Evolutionary conservation across 2,888 invertebrate genomes (phyloP), one percentile per base, ranked within the genome.

Genomic region (Amblyjoppa proteus): DNA sequence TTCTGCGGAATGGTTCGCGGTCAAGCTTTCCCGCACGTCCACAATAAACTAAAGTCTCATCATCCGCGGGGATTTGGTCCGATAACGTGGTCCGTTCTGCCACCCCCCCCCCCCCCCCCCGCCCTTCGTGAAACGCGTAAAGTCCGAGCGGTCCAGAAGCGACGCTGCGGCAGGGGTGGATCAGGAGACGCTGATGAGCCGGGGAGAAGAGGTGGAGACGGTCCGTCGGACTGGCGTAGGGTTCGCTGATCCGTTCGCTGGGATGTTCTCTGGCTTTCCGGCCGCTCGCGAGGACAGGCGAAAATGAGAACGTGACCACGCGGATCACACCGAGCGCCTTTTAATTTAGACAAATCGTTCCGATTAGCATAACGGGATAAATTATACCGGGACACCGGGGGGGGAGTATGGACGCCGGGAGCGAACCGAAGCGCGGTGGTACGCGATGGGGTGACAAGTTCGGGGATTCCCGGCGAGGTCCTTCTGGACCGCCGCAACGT

Each of bases 301-400:
- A 88, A 89, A 89, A 87, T 87, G 87, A 85, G 87, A 88, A 89
- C 88, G 87, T 87, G 89, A 89, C 89, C 89, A 68, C 79, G 83
- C 87, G 89, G 89, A 89, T 89, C 89, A 89, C 84, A 84, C 84
- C 86, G 88, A 88, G 88, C 88, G 91, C 92, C 93, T 93, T 94
- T 94, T 94, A 94, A 94, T 94, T 94, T 94, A 94, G 94, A 94
- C 94, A 94, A 94, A 94, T 94, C 93, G 93, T 92, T 88, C 88
- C 93, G 94, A 94, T 94, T 94, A 94, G 93, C 94, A 94, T 94
- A 94, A 94, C 93, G 93, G 94, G 93, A 94, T 94, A 93, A 94
- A 93, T 94, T 94, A 94, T 93, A 92, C 91, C 87, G 81, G 81
- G 38, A 1, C 7, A 7, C 0, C 9, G 38, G 38, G 38, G 38